Evolutionary conservation across 2,888 invertebrate genomes (phyloP).

Genomic region (Calephelis perditalis): DNA sequence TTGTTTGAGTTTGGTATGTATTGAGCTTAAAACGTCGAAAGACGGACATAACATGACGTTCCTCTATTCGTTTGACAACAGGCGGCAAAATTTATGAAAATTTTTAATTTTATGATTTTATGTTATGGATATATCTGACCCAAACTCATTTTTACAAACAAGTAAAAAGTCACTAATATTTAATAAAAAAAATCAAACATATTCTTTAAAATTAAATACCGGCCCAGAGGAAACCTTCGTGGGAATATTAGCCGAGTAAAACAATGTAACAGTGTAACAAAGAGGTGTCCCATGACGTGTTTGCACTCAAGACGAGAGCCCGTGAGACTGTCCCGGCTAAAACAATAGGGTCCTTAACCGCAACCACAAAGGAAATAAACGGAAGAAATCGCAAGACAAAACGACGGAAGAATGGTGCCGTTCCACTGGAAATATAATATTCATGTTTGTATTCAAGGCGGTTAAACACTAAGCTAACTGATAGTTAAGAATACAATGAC

Average conservation of each 20-base stretch:
- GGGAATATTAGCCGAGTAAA: constrained; percentile 58
- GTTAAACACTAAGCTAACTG: background rate
- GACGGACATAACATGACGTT: too few species aligned
- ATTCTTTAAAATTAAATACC: constrained; percentile 15
- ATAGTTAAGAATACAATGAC: too few species aligned
- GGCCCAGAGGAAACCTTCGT: constrained; percentile 36
- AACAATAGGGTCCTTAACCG: constrained; percentile 53
- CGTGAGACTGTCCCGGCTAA: constrained; percentile 44
- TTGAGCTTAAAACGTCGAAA: too few species aligned
- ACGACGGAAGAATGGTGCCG: constrained; percentile 21
- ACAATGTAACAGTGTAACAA: constrained; percentile 55
- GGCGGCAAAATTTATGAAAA: too few species aligned
- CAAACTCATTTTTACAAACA: too few species aligned
- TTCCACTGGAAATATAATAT: constrained; percentile 30
- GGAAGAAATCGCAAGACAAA: constrained; percentile 46
- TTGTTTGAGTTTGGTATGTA: too few species aligned
- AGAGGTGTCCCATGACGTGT: constrained; percentile 53
- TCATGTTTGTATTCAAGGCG: constrained; percentile 23
- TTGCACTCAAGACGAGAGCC: constrained; percentile 55
- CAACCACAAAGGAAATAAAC: constrained; percentile 46
- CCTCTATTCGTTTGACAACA: too few species aligned
- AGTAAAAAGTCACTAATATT: too few species aligned
- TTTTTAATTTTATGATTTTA: too few species aligned
- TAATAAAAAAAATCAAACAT: background rate
- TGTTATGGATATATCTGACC: too few species aligned